These are phyloP conservation scores for Phalacrocorax pelagicus DNA, from an alignment of 2,113 vertebrate species.

Conservation along the genomic window DNA sequence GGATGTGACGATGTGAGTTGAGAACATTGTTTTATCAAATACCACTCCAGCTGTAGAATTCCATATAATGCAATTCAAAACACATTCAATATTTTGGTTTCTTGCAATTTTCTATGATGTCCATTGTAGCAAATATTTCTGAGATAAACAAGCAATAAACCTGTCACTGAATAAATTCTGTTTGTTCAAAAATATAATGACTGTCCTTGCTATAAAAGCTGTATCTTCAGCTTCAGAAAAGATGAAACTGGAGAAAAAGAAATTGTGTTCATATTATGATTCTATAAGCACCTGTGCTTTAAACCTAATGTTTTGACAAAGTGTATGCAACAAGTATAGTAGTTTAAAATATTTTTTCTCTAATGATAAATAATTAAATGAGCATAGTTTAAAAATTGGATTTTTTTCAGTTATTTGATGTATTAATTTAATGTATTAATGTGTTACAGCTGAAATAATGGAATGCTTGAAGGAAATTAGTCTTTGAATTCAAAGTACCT, in stretches of 20 bases:
- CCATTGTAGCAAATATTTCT: slow-evolving; percentile 16
- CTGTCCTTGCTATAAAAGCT: neutral
- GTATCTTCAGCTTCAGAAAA: neutral
- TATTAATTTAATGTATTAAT: neutral
- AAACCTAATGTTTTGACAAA: neutral
- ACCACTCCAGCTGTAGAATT: neutral
- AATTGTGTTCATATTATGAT: neutral
- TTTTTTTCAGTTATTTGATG: neutral
- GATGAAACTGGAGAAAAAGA: neutral
- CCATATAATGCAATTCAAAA: slow-evolving; percentile 1
- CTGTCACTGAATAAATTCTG: slow-evolving; percentile 34
- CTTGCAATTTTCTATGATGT: neutral
- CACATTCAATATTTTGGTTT: neutral
- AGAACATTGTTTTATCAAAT: slow-evolving; percentile 6
- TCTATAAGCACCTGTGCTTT: neutral
- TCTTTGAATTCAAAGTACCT: neutral
- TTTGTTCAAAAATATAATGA: slow-evolving; percentile 20
- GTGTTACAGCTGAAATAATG: neutral
- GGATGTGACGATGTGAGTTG: neutral
- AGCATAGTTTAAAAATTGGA: neutral
- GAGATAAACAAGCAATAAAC: slow-evolving; percentile 36
- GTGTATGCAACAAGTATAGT: neutral
- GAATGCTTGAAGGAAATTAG: neutral
- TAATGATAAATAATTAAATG: neutral
- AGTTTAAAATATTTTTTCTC: neutral